These are phyloP conservation scores for Parnassius mnemosyne DNA, from an alignment of 2,888 invertebrate species.

Conservation along the genomic window DNA sequence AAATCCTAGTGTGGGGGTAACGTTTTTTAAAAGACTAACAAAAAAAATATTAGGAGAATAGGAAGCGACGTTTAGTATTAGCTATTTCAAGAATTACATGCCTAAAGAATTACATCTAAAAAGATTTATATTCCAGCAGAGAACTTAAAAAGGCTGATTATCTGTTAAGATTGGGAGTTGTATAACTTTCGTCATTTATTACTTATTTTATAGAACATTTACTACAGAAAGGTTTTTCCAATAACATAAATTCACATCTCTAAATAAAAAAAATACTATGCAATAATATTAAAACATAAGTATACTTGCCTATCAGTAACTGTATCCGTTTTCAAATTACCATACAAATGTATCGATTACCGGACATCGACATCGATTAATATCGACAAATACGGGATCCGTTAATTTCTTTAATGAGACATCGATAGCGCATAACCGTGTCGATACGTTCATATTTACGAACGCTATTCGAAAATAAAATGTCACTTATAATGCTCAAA, in stretches of 20 bases:
- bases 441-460: slow-evolving; percentile 6
- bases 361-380: slow-evolving; percentile 22
- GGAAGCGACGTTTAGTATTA: too few relatives aligned
- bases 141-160: too few relatives aligned
- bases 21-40: too few relatives aligned
- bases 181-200: too few relatives aligned
- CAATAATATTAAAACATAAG: slow-evolving; percentile 6
- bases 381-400: slow-evolving; percentile 23
- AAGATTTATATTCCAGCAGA: too few relatives aligned
- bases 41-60: too few relatives aligned
- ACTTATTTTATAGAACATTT: too few relatives aligned
- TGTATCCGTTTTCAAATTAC: slow-evolving; percentile 22
- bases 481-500: slow-evolving; percentile 3
- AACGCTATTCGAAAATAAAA: slow-evolving; percentile 13
- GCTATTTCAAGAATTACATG: too few relatives aligned
- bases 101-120: too few relatives aligned
- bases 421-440: slow-evolving; percentile 17
- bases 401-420: slow-evolving; percentile 28
- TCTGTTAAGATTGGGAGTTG: too few relatives aligned
- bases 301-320: slow-evolving; percentile 24
- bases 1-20: too few relatives aligned
- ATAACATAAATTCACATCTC: background rate
- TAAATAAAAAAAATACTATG: background rate
- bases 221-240: too few relatives aligned
- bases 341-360: slow-evolving; percentile 28